Base-by-base conservation (phyloP, 2,113 vertebrate species). In the Nanorana parkeri region DNA sequence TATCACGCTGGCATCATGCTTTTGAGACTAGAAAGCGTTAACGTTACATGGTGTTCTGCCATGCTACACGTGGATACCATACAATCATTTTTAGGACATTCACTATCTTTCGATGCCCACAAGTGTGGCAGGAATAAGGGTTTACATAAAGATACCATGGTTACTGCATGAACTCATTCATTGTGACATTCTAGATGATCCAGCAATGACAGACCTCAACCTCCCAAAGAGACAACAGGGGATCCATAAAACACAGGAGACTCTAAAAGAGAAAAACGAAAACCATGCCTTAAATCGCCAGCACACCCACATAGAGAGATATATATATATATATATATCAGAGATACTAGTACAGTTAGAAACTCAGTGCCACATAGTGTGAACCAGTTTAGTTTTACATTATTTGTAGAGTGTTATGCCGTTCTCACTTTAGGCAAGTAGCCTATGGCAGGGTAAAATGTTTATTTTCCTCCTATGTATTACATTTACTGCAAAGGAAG, bases 1-100 rank as follows among this genome's bases (percentile, higher is more conserved):
- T 75, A 82, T 82, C 72, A 76, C 24, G 71, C 80, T 58, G 71
- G 29, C 63, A 68, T 82, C 80, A 56, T 67, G 63, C 54, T 82
- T 60, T 54, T 76, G 63, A 75, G 29, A 68, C 7, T 61, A 51
- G 55, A 28, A 80, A 58, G 21, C 51, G 21, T 7, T 80, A 61
- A 20, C 52, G 7, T 76, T 72, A 74, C 69, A 52, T n/a, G 21
- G 58, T 1, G 24, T 55, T 64, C 41, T 73, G 58, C 24, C 6
- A 72, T 72, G 23, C 20, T 72, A n/a, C 19, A 72, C 68, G 24
- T 17, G 51, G 20, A 67, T 63, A 67, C 20, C 63, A 17, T 36
- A 63, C 23, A 67, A 67, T 32, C 69, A 36, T 75, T 72, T 47
- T 55, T 66, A 64, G 66, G 51, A 81, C 41, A 23, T 24, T 64